Evolutionary conservation across 1,140 invertebrate species (phyloP).

Genomic region (Lithobius niger): DNA sequence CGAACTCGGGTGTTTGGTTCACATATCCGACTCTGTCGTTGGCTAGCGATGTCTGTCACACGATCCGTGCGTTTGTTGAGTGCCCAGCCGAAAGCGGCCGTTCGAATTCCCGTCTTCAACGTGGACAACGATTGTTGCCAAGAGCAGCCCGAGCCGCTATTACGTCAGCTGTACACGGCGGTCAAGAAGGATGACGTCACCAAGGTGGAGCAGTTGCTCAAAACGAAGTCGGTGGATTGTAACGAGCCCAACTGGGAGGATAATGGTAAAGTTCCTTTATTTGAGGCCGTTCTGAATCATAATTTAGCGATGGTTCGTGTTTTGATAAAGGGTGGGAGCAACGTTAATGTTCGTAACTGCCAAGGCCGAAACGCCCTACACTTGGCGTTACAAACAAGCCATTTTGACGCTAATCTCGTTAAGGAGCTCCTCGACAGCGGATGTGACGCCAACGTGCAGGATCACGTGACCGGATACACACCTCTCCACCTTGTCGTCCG

Average conservation of each 20-base stretch:
- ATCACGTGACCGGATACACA: neutral
- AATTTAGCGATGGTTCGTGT: neutral
- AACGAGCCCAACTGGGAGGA: conserved; percentile 7
- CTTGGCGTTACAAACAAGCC: neutral
- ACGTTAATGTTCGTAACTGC: neutral
- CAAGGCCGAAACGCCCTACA: conserved; percentile 2
- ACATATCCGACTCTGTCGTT: too few relatives aligned
- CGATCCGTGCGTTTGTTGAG: too few relatives aligned
- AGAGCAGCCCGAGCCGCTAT: too few relatives aligned
- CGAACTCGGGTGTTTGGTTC: too few relatives aligned
- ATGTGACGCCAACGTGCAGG: neutral
- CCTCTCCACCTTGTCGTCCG: neutral
- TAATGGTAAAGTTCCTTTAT: neutral
- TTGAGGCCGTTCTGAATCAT: neutral
- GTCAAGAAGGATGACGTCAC: neutral
- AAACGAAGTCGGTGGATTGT: neutral
- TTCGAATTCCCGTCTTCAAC: too few relatives aligned
- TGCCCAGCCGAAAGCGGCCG: too few relatives aligned
- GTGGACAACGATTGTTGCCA: too few relatives aligned
- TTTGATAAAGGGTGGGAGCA: neutral
- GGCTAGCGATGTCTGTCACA: too few relatives aligned
- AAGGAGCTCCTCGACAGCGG: neutral
- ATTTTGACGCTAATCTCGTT: neutral
- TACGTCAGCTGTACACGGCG: too few relatives aligned
- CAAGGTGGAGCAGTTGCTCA: neutral